Base-by-base conservation (phyloP, 2,797 vertebrate genomes). In the Dallia pectoralis region DNA sequence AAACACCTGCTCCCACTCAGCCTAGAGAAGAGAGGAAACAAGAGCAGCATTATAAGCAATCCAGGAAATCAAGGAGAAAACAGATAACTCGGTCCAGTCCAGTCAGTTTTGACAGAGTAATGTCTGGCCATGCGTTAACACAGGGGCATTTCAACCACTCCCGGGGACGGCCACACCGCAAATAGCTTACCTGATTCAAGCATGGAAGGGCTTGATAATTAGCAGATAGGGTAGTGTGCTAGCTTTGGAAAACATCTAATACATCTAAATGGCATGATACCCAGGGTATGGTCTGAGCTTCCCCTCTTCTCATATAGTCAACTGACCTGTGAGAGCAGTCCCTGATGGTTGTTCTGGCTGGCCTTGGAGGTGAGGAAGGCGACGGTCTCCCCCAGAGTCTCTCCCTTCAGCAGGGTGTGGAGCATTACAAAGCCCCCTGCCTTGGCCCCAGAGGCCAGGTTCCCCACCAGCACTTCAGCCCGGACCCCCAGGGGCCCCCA, bases 391-490 rank as follows among this genome's bases (percentile, higher is more conserved):
- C 95, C 95, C 9, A 99, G 85, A 7, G 91, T 89, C 71, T 96
- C 90, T 53, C 94, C 97, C 76, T 90, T 92, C 33, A 98, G 93
- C 77, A 98, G 87, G 0, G 94, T 92, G 86, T 99, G 97, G 7
- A 99, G 67, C 62, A 99, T 89, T 76, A 99, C 70, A 84, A 99
- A 99, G 0, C 97, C 98, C 0, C 93, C 93, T 44, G 94, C 92
- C 82, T 90, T 96, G 63, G 93, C 85, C 11, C 92, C 89, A 6
- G 95, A 95, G 4, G 80, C 85, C 88, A 99, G 90, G 82, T 98
- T 95, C 64, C 79, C 44, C 40, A 98, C 62, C 4, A 94, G 84
- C 4, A 79, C 56, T 4, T 36, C 59, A 7, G 85, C 36, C 0
- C 89, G 83, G 1, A 86, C 88, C 16, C 25, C 84, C 0, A 93